Base-by-base conservation (phyloP, 2,888 invertebrate genomes). In the Sinotaia quadrata region DNA sequence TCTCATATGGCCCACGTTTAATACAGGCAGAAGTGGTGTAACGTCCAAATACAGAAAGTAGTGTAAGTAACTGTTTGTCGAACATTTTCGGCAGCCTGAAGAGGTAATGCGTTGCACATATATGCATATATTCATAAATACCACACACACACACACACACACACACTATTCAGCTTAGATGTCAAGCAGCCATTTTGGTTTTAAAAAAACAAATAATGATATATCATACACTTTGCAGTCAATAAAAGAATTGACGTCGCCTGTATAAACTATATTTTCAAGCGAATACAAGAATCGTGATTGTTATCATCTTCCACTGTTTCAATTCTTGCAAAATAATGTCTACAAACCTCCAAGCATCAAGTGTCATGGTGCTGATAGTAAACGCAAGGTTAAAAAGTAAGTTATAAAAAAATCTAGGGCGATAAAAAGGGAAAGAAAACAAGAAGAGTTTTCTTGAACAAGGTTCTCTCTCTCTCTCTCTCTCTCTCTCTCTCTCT, bases 401-500 rank as follows among this genome's bases (percentile, higher is more conserved):
- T 41, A 41, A 41, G 10, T 12, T 10, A 12, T 10, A 41, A 41
- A 18, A 41, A 41, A 41, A 41, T 44, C 44, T 44, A 21, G 44
- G 21, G 21, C 44, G 18, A 44, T 44, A n/a, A 18, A 18, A 44
- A 21, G 21, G 21, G 44, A n/a, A n/a, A 18, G 21, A 44, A 44
- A 44, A 44, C 44, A 44, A n/a, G 18, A 18, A 3, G 44, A 44
- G 18, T 44, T 21, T 44, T 18, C 21, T 21, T 44, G 21, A n/a
- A 44, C 44, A 18, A n/a, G 5, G 44, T 44, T 44, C 41, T 41
- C 41, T 41, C 41, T 41, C 41, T 41, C 41, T 41, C 41, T 41
- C 41, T 41, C 41, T 41, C 29, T 52, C 29, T 24, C 52, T 52
- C 52, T 52, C 52, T 52, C 52, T 52, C 52, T 52, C 57, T 57